A percentile compares a stretch with the other conserved stretches of the same genome.
Evolutionary conservation across 2,888 invertebrate genomes (phyloP).

Genomic region (Heliconius ethilla): DNA sequence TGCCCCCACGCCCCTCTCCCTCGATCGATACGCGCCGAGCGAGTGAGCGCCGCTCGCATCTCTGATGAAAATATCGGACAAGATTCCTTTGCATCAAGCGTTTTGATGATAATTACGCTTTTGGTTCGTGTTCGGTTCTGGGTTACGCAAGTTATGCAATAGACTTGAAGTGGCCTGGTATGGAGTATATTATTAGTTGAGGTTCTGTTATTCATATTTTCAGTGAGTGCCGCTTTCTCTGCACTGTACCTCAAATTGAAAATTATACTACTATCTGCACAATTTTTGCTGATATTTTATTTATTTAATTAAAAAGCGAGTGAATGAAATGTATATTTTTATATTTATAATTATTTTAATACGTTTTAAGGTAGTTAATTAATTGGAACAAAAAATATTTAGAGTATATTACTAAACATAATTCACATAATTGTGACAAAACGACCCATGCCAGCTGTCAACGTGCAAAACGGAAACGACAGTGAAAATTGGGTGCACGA

Average conservation of each 20-base stretch:
- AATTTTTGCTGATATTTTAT: neutral
- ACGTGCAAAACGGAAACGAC: slow-evolving; percentile 72
- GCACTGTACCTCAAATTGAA: neutral
- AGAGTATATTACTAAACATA: neutral
- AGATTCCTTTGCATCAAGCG: slow-evolving; percentile 69
- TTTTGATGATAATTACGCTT: slow-evolving; percentile 64
- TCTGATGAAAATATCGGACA: slow-evolving; percentile 77
- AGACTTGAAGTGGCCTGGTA: neutral
- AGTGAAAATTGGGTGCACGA: slow-evolving; percentile 76
- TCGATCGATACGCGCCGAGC: slow-evolving; percentile 78
- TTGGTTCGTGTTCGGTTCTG: slow-evolving; percentile 51
- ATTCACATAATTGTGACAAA: slow-evolving; percentile 20
- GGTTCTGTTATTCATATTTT: neutral
- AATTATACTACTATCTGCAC: neutral
- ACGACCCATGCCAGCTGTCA: slow-evolving; percentile 76
- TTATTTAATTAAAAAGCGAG: neutral
- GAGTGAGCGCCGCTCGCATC: slow-evolving; percentile 68
- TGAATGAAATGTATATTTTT: neutral
- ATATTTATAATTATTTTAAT: neutral
- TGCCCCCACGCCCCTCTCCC: slow-evolving; percentile 66
- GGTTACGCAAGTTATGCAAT: neutral
- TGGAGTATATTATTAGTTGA: neutral
- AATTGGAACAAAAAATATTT: neutral
- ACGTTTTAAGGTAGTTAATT: neutral
- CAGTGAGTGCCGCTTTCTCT: neutral